phyloP scores from a whole-genome alignment of 2,113 vertebrate species.

The Alouatta palliata region DNA sequence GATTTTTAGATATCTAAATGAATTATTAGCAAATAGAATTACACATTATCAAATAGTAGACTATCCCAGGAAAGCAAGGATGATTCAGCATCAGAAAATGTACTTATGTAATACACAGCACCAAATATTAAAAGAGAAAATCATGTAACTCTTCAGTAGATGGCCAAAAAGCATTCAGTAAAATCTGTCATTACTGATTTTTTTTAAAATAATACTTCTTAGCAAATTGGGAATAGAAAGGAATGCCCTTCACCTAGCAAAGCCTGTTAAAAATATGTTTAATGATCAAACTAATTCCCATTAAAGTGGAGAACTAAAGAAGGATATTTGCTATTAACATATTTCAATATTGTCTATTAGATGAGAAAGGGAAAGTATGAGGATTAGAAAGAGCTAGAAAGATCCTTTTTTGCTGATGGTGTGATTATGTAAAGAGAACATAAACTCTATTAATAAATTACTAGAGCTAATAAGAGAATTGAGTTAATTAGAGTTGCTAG shows the following conservation, averaged over 20 bases:
- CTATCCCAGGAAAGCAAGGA: background rate
- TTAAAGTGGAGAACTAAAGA: background rate
- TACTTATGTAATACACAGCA: background rate
- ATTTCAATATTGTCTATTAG: background rate
- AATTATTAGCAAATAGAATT: background rate
- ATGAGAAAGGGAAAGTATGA: background rate
- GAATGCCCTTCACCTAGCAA: background rate
- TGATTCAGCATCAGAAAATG: background rate
- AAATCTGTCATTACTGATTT: background rate
- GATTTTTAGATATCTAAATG: conserved; percentile 5
- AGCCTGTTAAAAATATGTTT: background rate
- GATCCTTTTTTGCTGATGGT: background rate
- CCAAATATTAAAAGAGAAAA: background rate
- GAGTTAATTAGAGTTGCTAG: background rate
- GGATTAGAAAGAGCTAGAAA: background rate
- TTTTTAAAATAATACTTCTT: background rate
- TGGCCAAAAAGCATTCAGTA: background rate
- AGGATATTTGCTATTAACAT: background rate
- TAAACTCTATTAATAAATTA: background rate
- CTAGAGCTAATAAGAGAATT: background rate
- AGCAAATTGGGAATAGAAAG: background rate
- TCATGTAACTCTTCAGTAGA: background rate
- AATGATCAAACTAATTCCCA: background rate
- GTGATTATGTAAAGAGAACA: background rate
- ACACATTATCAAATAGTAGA: background rate